phyloP scores from a whole-genome alignment of 2,113 vertebrate species.

The Cnemophilus loriae region DNA sequence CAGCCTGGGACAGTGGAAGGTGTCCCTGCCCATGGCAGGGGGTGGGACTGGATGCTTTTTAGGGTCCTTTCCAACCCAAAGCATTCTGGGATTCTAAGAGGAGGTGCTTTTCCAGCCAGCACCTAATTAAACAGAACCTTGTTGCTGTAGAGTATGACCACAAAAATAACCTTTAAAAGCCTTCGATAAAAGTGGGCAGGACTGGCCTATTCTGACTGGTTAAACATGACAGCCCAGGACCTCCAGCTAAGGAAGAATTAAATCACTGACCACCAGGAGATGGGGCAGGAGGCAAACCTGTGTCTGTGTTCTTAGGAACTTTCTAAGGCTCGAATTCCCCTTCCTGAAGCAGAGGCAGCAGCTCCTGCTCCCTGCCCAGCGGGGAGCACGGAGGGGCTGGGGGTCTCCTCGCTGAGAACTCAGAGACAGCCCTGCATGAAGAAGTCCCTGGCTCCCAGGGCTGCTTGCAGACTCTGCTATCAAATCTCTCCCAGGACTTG shows the following conservation, averaged over 20 bases:
- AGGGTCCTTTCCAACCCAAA: background rate
- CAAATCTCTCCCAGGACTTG: background rate
- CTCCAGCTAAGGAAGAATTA: background rate
- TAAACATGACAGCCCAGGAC: background rate
- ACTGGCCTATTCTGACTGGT: background rate
- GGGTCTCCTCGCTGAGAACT: accelerated
- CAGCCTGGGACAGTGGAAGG: background rate
- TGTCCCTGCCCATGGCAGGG: background rate
- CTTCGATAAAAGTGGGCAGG: background rate
- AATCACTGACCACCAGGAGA: background rate
- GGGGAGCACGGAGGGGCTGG: background rate
- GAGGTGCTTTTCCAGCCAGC: background rate
- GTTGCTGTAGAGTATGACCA: background rate
- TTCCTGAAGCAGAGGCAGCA: background rate
- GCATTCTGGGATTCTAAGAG: background rate
- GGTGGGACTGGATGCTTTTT: background rate
- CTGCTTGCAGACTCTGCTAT: background rate
- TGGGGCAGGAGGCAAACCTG: background rate
- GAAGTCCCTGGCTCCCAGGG: background rate
- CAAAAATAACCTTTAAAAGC: background rate
- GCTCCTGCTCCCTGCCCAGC: background rate
- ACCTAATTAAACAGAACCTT: background rate
- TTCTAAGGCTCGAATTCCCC: accelerated
- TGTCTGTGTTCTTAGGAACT: background rate
- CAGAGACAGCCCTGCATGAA: background rate